Percentiles rank a stretch among this genome's conserved stretches.
phyloP scores from a whole-genome alignment of 2,113 vertebrate species.

The Rousettus leschenaultii region DNA sequence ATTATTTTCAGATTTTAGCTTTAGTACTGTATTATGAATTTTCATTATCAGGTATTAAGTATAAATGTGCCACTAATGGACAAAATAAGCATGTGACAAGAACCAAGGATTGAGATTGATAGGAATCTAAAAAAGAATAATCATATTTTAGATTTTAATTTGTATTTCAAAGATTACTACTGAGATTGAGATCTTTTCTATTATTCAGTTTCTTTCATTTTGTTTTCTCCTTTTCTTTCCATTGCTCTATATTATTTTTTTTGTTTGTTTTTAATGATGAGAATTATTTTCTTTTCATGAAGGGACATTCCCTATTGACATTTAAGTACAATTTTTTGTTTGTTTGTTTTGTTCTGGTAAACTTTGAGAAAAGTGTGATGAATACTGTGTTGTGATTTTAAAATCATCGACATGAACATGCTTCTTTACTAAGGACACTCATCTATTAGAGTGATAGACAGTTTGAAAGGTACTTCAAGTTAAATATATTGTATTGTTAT shows the following conservation, averaged over 20 bases:
- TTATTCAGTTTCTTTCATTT: background rate
- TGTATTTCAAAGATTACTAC: background rate
- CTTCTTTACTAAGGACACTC: background rate
- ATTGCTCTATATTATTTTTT: background rate
- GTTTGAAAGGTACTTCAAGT: background rate
- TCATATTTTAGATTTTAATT: background rate
- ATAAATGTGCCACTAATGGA: background rate
- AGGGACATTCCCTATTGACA: background rate
- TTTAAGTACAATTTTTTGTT: background rate
- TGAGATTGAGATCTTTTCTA: background rate
- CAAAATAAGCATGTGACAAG: background rate
- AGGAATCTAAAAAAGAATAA: background rate
- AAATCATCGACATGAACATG: background rate
- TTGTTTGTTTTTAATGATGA: background rate
- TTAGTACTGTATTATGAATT: background rate
- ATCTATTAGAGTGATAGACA: background rate
- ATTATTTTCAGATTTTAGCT: background rate
- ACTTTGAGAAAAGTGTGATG: background rate
- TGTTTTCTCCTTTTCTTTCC: background rate
- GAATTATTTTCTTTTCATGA: background rate
- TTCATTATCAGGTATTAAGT: background rate
- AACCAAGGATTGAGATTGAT: background rate
- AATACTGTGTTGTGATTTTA: background rate
- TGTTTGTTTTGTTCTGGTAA: background rate
- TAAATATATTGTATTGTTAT: background rate